Evolutionary conservation across 2,797 vertebrate species (phyloP), one percentile per base, ranked within the genome.

Genomic region (Sebastes hubbsi): DNA sequence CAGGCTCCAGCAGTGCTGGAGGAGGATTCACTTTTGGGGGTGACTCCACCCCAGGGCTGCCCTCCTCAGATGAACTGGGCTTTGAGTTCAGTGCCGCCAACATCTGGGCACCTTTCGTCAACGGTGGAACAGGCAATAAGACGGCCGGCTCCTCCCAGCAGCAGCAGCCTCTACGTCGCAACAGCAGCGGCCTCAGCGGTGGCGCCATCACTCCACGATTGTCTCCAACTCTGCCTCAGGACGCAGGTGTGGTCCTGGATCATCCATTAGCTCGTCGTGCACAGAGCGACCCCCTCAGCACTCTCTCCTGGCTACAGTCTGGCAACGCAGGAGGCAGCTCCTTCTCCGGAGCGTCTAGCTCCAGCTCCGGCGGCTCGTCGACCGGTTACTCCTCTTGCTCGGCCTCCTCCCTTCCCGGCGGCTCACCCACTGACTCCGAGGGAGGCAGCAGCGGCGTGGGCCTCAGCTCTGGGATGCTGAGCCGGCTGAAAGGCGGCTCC

Each of bases 91-190:
- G 94, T 1, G 82, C 95, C 16, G 93, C 96, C 86, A 96, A 98
- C 92, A 98, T 99, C 93, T 99, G 98, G 98, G 97, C 97, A 0
- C 97, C 97, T 0, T 98, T 99, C 0, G 95, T 96, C 30, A 95
- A 97, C 16, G 94, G 96, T 29, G 95, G 68, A 18, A 85, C 82
- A 29, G 94, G 71, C 83, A 91, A 59, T 65, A 94, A 85, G 89
- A 80, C 88, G 1, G 22, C 82, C 1, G 64, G 90, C 70, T 69
- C 92, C 42, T 74, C 92, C 29, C 91, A 93, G 87, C 92, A 88
- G 88, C 93, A 91, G 81, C 91, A 36, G 34, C 34, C 93, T 18
- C 74, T 93, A 3, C 94, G 94, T 3, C 92, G 96, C 65, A 97
- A 97, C 92, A 97, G 93, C 94, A 97, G 96, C 60, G 96, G 96